Evolutionary conservation across 2,888 invertebrate genomes (phyloP).

Genomic region (Campoplex capitator): DNA sequence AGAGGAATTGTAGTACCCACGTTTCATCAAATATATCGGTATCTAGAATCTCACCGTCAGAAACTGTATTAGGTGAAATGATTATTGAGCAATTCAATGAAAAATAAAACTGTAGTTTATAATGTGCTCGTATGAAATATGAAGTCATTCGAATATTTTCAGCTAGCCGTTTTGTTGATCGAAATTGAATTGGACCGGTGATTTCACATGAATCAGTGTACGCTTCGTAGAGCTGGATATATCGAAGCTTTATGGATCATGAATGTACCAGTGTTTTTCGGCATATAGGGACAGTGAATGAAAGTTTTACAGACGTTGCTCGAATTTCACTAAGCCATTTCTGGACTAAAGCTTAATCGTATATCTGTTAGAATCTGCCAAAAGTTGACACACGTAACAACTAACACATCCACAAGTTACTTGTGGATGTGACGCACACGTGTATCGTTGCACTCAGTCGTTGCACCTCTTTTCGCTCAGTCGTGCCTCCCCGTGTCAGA

Average conservation of each 20-base stretch:
- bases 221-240: not conserved
- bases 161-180: not conserved
- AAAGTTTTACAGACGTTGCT: not conserved
- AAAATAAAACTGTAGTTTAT: not conserved
- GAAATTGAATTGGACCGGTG: not conserved
- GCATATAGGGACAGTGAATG: not conserved
- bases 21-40: not conserved
- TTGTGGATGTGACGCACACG: too few species aligned
- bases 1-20: too few species aligned
- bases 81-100: not conserved
- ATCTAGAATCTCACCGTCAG: not conserved
- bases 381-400: not conserved
- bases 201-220: not conserved
- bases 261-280: not conserved
- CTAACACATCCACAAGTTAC: too few species aligned
- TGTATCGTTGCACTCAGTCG: too few species aligned
- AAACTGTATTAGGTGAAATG: not conserved
- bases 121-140: not conserved
- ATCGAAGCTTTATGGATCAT: not conserved
- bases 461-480: too few species aligned
- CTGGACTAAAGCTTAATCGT: not conserved
- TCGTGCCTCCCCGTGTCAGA: too few species aligned
- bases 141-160: not conserved
- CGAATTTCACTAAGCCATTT: not conserved
- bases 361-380: too few species aligned